Conservation (phyloP, 2,113 vertebrate species). For the Macquaria ambigua region DNA sequence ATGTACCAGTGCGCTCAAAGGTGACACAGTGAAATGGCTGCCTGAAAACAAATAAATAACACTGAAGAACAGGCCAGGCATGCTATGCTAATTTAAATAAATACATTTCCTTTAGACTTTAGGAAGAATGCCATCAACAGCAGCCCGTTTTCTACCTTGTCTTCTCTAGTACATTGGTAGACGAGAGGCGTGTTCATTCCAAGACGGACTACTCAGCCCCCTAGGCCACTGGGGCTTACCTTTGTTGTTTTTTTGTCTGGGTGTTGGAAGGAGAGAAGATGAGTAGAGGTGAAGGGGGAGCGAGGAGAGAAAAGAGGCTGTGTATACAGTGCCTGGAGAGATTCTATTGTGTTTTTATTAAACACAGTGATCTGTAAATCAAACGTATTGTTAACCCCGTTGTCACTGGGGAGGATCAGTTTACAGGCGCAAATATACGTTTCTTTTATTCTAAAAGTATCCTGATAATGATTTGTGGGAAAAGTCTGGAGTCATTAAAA, state of each 20-base stretch:
- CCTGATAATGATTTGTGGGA: slow-evolving; percentile 53
- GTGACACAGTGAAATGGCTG: slow-evolving; percentile 6
- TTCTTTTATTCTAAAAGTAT: slow-evolving; percentile 42
- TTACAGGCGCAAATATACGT: slow-evolving; percentile 57
- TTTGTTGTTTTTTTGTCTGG: slow-evolving; percentile 61
- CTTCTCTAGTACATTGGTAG: not conserved
- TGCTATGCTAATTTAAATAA: slow-evolving; percentile 2
- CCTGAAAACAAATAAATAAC: slow-evolving; percentile 7
- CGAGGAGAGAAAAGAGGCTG: not conserved
- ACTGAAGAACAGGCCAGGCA: not conserved
- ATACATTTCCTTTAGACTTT: not conserved
- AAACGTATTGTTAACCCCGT: slow-evolving; percentile 35
- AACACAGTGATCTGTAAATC: slow-evolving; percentile 58
- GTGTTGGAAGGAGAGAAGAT: slow-evolving; percentile 35
- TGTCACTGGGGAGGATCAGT: slow-evolving; percentile 45
- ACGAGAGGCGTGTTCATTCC: slow-evolving; percentile 33
- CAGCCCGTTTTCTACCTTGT: not conserved
- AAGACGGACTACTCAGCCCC: slow-evolving; percentile 31
- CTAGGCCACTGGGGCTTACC: slow-evolving; percentile 40
- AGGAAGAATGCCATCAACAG: not conserved
- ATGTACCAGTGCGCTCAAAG: slow-evolving; percentile 13
- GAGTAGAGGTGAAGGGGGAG: slow-evolving; percentile 8
- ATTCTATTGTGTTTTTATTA: slow-evolving; percentile 47
- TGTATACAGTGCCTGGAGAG: slow-evolving; percentile 14
- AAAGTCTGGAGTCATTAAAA: slow-evolving; percentile 49